A percentile compares a stretch with the other conserved stretches of the same genome.
phyloP scores from a whole-genome alignment of 2,888 invertebrate species.

The Chloroclystis v-ata region DNA sequence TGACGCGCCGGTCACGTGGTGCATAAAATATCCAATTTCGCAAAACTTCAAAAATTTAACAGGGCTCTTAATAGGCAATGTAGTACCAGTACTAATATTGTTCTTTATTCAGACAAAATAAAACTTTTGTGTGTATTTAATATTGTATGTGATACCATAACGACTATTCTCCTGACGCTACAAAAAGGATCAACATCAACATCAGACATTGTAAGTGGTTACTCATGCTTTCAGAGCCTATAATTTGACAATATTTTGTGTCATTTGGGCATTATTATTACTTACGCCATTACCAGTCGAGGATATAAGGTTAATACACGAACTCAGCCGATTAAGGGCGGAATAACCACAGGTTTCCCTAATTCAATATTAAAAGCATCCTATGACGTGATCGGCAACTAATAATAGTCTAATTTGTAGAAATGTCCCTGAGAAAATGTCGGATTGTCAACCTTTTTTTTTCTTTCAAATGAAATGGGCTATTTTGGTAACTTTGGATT shows the following conservation, averaged over 20 bases:
- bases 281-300: conserved; percentile 73
- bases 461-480: conserved; percentile 58
- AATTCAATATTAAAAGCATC: conserved; percentile 79
- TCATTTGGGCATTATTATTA: conserved; percentile 78
- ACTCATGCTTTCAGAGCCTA: conserved; percentile 75
- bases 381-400: conserved; percentile 74
- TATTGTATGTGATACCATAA: background rate
- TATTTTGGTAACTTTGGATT: conserved; percentile 47
- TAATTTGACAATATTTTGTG: conserved; percentile 79
- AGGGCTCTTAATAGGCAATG: too few relatives aligned
- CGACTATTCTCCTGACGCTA: conserved; percentile 48
- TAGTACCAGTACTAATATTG: too few relatives aligned
- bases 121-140: too few relatives aligned
- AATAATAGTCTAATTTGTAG: conserved; percentile 75
- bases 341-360: conserved; percentile 74
- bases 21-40: too few relatives aligned
- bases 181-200: conserved; percentile 54
- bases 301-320: conserved; percentile 73
- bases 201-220: conserved; percentile 71
- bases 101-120: too few relatives aligned
- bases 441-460: conserved; percentile 73
- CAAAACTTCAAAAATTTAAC: too few relatives aligned
- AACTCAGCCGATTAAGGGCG: conserved; percentile 71
- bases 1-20: too few relatives aligned
- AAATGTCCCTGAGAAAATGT: conserved; percentile 77